Base-by-base conservation (phyloP, 2,797 vertebrate genomes). In the Euthynnus affinis region DNA sequence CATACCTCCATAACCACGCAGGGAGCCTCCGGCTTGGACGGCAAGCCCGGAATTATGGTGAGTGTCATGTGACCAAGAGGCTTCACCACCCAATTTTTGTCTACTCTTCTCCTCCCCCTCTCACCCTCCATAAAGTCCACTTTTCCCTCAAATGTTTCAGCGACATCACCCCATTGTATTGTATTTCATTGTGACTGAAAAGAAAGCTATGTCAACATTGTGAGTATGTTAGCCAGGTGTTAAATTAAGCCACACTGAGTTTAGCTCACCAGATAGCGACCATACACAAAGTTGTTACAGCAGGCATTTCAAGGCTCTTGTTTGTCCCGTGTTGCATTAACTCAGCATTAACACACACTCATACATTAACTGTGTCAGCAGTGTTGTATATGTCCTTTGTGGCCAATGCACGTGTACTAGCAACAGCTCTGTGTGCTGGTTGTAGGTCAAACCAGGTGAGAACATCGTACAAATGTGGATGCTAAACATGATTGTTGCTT, bases 1-100 rank as follows among this genome's bases (percentile, higher is more conserved):
- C 91, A 96, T 98, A 96, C 96, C 94, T 96, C 96, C 96, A 95
- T 96, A 96, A 98, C 96, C 95, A 92, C 95, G 92, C 97, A 99
- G 98, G 98, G 98, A 96, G 97, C 98, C 93, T 98, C 98, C 96
- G 98, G 98, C 97, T 99, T 99, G 96, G 98, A 99, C 94, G 98
- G 98, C 93, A 99, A 98, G 97, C 97, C 97, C 93, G 98, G 97
- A 97, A 94, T 96, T 95, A 96, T 96, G 98, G 98, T 99, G 98
- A 99, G 98, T 97, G 92, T 94, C 91, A 96, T 66, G 71, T 89
- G 90, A 93, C 92, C 90, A 85, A 91, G 91, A 90, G 92, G 95
- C 94, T 95, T 95, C 89, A 91, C 68, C 10, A 83, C 86, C 89
- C 89, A 79, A 85, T 82, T 57, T 80, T 68, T 75, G 62, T 80